These are phyloP conservation scores for Anseranas semipalmata DNA, from an alignment of 2,113 vertebrate genomes.

Conservation along the genomic window DNA sequence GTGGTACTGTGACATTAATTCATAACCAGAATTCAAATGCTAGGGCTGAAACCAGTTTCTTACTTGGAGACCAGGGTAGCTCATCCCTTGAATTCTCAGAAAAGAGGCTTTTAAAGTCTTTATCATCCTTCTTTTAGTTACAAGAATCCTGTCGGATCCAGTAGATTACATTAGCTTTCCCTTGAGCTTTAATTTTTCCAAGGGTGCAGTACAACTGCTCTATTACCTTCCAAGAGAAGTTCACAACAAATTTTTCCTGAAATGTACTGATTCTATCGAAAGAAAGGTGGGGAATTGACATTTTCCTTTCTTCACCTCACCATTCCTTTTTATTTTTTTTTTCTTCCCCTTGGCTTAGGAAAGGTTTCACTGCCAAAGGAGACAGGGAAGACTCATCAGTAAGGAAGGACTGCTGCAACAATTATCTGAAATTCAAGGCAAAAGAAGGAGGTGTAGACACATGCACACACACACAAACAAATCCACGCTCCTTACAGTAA, in stretches of 20 bases:
- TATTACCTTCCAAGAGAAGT: not conserved
- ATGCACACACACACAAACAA: not conserved
- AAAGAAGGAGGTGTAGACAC: not conserved
- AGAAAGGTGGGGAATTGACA: not conserved
- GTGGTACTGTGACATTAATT: not conserved
- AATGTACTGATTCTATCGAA: not conserved
- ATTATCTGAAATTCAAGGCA: not conserved
- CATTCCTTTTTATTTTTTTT: not conserved
- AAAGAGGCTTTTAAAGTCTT: not conserved
- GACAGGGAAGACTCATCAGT: not conserved
- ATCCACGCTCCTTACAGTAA: not conserved
- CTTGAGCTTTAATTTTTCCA: not conserved
- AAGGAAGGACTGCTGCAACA: not conserved
- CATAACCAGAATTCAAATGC: not conserved
- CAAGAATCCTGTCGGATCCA: not conserved
- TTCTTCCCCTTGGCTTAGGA: not conserved
- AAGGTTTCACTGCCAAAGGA: not conserved
- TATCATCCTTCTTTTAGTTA: not conserved
- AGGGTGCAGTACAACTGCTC: not conserved
- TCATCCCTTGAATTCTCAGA: not conserved
- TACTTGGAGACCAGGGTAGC: not conserved
- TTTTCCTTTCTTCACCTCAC: not conserved
- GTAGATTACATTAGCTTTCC: not conserved
- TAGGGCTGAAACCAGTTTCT: not conserved
- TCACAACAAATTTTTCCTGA: not conserved